phyloP scores from a whole-genome alignment of 2,888 invertebrate genomes.

The Eristalis intricaria region DNA sequence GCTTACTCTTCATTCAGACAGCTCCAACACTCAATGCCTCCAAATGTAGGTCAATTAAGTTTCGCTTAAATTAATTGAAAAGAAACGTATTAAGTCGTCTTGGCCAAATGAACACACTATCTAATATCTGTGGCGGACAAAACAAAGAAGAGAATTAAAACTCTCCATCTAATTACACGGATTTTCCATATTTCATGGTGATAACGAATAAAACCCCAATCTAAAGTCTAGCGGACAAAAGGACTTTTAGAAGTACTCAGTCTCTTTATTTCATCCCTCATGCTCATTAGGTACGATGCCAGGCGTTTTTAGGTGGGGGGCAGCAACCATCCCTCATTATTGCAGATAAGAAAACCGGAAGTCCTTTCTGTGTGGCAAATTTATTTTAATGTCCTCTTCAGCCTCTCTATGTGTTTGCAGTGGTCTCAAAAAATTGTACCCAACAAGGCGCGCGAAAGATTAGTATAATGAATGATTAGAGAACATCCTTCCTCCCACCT shows the following conservation, averaged over 20 bases:
- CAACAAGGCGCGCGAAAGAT: conserved; percentile 2
- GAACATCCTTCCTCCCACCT: not conserved
- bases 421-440: not conserved
- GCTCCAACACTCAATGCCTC: not conserved
- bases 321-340: conserved; percentile 35
- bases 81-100: conserved; percentile 21
- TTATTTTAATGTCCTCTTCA: conserved; percentile 28
- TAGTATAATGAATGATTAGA: conserved; percentile 10
- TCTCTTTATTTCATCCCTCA: not conserved
- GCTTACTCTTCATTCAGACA: not conserved
- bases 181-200: conserved; percentile 19
- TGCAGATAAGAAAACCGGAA: conserved; percentile 32
- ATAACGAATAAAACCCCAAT: conserved; percentile 4
- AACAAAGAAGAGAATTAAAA: conserved; percentile 14
- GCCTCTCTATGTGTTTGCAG: not conserved
- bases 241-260: conserved; percentile 9
- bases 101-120: conserved; percentile 19
- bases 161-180: conserved; percentile 5
- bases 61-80: conserved; percentile 39
- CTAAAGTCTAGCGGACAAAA: conserved; percentile 20
- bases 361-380: conserved; percentile 34
- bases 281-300: conserved; percentile 26
- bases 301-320: conserved; percentile 6
- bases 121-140: not conserved
- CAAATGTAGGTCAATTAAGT: conserved; percentile 28